phyloP scores from a whole-genome alignment of 2,113 vertebrate genomes.

The Anoplopoma fimbria region DNA sequence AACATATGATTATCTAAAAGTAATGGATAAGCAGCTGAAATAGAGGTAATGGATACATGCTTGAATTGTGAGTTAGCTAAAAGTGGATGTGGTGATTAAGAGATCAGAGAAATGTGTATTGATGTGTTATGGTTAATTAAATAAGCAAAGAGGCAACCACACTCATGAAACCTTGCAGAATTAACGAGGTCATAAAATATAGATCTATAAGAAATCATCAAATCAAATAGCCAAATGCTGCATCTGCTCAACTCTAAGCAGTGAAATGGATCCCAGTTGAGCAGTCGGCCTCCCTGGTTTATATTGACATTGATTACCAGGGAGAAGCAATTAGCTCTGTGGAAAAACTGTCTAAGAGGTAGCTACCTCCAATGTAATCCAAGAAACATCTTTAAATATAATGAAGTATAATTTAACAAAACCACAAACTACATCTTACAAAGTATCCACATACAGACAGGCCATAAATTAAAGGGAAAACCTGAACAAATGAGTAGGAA shows the following conservation, averaged over 20 bases:
- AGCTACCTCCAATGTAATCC: neutral
- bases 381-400: neutral
- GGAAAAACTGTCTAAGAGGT: neutral
- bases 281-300: neutral
- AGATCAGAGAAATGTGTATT: neutral
- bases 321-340: neutral
- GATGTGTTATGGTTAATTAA: slow-evolving; percentile 26
- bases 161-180: slow-evolving; percentile 5
- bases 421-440: neutral
- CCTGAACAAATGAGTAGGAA: neutral
- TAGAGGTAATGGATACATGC: neutral
- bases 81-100: neutral
- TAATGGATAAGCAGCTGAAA: neutral
- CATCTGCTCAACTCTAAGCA: neutral
- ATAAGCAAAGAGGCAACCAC: neutral
- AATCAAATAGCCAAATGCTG: neutral
- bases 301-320: slow-evolving; percentile 1
- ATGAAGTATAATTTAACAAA: neutral
- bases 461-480: neutral
- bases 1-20: neutral
- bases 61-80: neutral
- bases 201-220: slow-evolving; percentile 4
- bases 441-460: neutral
- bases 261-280: neutral
- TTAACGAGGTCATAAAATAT: slow-evolving; percentile 22